These are phyloP conservation scores for Cybosia mesomella DNA, from an alignment of 2,888 invertebrate genomes.

Conservation along the genomic window DNA sequence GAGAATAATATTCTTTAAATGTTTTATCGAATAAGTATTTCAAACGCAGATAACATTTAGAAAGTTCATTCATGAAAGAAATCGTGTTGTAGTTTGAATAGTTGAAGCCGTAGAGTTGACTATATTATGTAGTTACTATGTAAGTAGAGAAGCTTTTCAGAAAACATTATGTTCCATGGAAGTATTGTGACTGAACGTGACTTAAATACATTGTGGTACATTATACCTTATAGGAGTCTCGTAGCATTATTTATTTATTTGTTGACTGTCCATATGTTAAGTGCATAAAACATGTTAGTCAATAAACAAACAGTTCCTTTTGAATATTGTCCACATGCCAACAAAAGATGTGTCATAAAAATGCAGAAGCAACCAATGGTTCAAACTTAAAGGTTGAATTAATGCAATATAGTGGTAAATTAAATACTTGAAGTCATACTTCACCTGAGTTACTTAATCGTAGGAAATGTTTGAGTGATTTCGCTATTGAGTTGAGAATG, in stretches of 20 bases:
- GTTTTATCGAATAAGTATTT: too few relatives aligned
- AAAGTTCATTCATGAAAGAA: too few relatives aligned
- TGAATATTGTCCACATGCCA: not conserved
- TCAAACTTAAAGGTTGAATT: constrained; percentile 1
- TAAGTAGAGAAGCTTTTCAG: too few relatives aligned
- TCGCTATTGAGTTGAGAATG: not conserved
- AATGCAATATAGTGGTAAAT: not conserved
- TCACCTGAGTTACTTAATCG: not conserved
- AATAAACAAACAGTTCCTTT: constrained; percentile 2
- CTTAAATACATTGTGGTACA: not conserved
- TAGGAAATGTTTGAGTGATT: not conserved
- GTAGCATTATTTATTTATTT: not conserved
- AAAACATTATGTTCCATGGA: too few relatives aligned
- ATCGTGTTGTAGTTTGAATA: too few relatives aligned
- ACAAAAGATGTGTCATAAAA: constrained; percentile 1
- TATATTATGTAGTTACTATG: too few relatives aligned
- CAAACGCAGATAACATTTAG: too few relatives aligned
- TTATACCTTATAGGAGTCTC: not conserved
- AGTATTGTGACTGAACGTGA: too few relatives aligned
- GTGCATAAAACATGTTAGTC: not conserved
- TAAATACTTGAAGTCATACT: not conserved
- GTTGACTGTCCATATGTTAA: not conserved
- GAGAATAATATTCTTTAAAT: too few relatives aligned
- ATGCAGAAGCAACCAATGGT: too few relatives aligned
- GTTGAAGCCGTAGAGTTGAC: too few relatives aligned